Conservation (phyloP, 1,140 invertebrate species). For the Bathynomus jamesi region DNA sequence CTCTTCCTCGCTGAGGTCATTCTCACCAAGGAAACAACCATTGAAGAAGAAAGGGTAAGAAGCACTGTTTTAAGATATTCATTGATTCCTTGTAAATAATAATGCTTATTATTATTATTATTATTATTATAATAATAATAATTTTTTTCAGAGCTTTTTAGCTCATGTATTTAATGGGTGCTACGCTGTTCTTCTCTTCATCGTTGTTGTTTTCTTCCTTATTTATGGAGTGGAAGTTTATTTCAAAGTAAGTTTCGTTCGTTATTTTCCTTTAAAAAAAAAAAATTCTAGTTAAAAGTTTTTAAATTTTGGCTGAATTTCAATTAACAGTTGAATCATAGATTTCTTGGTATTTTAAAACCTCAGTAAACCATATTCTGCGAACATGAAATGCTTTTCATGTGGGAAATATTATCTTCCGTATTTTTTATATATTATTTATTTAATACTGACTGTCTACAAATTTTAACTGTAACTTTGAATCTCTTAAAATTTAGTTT, state of each 20-base stretch:
- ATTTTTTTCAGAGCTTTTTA: conserved; percentile 57
- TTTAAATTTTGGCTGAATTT: no score
- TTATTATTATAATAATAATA: background rate
- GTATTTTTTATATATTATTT: no score
- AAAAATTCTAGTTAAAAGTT: no score
- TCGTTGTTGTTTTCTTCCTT: conserved; percentile 85
- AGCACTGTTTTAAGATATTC: background rate
- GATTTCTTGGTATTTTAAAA: no score
- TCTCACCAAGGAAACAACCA: conserved; percentile 45
- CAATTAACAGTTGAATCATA: no score
- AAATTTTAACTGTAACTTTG: background rate
- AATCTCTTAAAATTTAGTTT: conserved; percentile 2
- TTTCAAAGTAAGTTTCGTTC: conserved; percentile 62
- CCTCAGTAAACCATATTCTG: no score
- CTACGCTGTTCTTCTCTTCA: conserved; percentile 79
- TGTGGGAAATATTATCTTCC: no score
- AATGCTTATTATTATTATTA: conserved; percentile 4
- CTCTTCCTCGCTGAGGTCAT: conserved; percentile 72
- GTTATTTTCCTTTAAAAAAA: conserved; percentile 2
- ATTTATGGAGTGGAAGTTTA: conserved; percentile 92
- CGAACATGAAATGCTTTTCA: no score
- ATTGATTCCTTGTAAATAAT: background rate
- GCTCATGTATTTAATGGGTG: conserved; percentile 82
- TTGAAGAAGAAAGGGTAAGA: conserved; percentile 27
- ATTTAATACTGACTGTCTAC: background rate